Evolutionary conservation across 2,797 vertebrate genomes (phyloP), one percentile per base, ranked within the genome.

Genomic region (Bucorvus abyssinicus): DNA sequence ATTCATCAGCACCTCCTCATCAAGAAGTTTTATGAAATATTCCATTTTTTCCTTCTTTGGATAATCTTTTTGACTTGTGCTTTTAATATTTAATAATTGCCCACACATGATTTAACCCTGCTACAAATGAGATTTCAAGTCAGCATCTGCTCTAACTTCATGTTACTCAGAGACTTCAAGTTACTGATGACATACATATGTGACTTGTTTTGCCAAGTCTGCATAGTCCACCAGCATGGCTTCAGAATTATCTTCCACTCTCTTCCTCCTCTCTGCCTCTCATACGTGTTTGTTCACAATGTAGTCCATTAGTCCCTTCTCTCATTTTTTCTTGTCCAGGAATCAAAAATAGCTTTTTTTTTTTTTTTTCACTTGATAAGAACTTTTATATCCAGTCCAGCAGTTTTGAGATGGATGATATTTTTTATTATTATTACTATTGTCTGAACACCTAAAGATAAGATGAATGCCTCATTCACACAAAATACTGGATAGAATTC

Each of bases 21-120:
- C 92, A 93, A 91, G 59, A 93, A 88, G 52, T 94, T 96, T 91
- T 94, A 93, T 95, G 91, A 97, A 96, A 95, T 95, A 96, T 79
- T 94, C 89, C 42, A 69, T 52, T 93, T 94, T 93, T 93, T 88
- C 67, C 89, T 94, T 93, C 89, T 96, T 96, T 97, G 93, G 84
- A 77, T 96, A 96, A 96, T 93, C 87, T 90, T 97, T 95, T 74
- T 96, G 89, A 96, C 95, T 97, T 91, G 91, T 84, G 91, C 80
- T 96, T 97, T 96, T 97, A 96, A 95, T 96, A 97, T 95, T 95
- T 96, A 96, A 96, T 96, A 96, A 96, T 95, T 97, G 95, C 52
- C 87, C 83, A 96, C 95, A 96, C 63, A 73, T 91, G 91, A 96
- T 94, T 97, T 96, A 96, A 94, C 85, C 91, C 61, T 86, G 82